Evolutionary conservation across 2,797 vertebrate species (phyloP), one percentile per base, ranked within the genome.

Genomic region (Gymnothorax javanicus): DNA sequence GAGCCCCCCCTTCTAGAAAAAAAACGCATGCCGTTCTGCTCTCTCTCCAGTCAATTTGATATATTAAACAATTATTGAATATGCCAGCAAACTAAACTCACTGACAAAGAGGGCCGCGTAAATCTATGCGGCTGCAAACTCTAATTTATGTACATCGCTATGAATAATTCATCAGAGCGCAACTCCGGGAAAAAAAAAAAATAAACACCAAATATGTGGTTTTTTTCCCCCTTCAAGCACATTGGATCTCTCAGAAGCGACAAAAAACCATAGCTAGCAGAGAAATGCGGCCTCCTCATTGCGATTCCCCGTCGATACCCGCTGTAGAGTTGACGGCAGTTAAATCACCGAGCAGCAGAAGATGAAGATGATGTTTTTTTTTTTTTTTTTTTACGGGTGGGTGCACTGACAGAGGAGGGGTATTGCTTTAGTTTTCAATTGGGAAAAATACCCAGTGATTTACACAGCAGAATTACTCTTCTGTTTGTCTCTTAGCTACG

Each of bases 61-160:
- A 93, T 94, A 95, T 95, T 95, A 95, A 95, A 95, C 93, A 95
- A 96, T 95, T 95, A 96, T 95, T 93, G 93, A 95, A 94, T 94
- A 93, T 94, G 94, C 93, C 94, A 94, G 93, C 93, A 94, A 95
- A 95, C 94, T 95, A 95, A 95, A 95, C 91, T 92, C 91, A 91
- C 90, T 93, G 93, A 94, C 92, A 95, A 92, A 94, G 92, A 94
- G 93, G 91, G 91, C 90, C 89, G 92, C 93, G 94, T 94, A 95
- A 95, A 95, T 95, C 93, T 94, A 91, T 89, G 23, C 0, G 89
- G 89, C 92, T 84, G 92, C 93, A 92, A 64, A 92, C 88, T 90
- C 89, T 95, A 92, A 95, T 95, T 95, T 94, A 96, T 95, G 92
- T 87, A 95, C 91, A 93, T 90, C 83, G 84, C 83, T 0, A 91